Conservation (phyloP, 2,113 vertebrate species). For the Parus major region DNA sequence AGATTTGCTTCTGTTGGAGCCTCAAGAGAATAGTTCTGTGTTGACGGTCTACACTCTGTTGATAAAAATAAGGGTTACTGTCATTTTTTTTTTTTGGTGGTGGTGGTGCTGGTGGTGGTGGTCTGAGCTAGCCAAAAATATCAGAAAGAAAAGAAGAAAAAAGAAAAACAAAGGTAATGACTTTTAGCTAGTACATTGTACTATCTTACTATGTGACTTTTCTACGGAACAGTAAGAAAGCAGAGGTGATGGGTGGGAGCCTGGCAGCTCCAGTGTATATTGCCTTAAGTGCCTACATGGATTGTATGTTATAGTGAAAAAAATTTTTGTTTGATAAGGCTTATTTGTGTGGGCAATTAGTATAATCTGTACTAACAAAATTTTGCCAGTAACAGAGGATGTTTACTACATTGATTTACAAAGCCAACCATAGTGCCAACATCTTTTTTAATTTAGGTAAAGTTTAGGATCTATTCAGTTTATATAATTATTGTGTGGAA, state of each 20-base stretch:
- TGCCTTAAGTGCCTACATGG: not conserved
- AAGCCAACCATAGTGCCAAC: not conserved
- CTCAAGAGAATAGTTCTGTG: not conserved
- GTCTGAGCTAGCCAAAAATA: not conserved
- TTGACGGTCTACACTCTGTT: not conserved
- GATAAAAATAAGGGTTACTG: not conserved
- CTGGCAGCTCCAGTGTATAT: not conserved
- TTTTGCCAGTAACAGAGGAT: not conserved
- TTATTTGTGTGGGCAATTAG: not conserved
- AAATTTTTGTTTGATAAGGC: not conserved
- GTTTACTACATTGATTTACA: not conserved
- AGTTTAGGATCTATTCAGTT: not conserved
- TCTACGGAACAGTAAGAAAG: not conserved
- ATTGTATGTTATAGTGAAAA: not conserved
- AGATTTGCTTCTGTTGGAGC: not conserved
- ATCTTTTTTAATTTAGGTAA: not conserved
- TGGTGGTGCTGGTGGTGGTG: not conserved
- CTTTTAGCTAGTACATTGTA: too few species aligned
- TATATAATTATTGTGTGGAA: not conserved
- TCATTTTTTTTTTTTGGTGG: too few species aligned
- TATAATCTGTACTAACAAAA: not conserved
- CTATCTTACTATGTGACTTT: not conserved
- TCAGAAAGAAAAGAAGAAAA: too few species aligned
- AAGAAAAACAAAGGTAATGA: too few species aligned
- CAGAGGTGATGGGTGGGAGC: not conserved